These are phyloP conservation scores for Phania funesta DNA, from an alignment of 2,888 invertebrate genomes.

Conservation along the genomic window DNA sequence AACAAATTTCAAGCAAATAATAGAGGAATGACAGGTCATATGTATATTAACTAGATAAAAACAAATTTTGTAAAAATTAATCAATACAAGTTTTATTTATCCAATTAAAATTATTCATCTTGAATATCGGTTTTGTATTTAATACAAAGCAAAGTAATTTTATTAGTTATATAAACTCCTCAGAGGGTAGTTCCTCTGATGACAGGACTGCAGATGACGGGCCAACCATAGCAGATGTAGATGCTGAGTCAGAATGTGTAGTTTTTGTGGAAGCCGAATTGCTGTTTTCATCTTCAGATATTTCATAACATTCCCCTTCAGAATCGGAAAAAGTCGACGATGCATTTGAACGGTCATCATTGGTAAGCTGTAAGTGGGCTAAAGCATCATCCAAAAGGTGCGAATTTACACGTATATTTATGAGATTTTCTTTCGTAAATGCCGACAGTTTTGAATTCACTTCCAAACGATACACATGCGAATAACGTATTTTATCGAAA, in stretches of 20 bases:
- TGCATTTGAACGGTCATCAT: background rate
- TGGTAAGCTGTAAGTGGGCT: background rate
- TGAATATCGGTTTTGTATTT: no score
- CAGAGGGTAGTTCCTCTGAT: no score
- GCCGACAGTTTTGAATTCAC: background rate
- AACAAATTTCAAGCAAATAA: no score
- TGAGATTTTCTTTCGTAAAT: constrained; percentile 33
- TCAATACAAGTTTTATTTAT: no score
- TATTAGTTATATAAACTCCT: background rate
- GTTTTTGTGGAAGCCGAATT: background rate
- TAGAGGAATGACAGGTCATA: no score
- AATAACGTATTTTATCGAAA: constrained; percentile 29
- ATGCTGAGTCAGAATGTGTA: no score
- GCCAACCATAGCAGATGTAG: no score
- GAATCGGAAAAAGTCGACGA: background rate
- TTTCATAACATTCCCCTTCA: background rate
- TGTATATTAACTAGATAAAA: no score
- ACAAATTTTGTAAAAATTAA: no score
- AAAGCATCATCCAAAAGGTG: constrained; percentile 31
- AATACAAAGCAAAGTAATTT: background rate
- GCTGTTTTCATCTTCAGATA: constrained; percentile 8
- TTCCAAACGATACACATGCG: background rate
- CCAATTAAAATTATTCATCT: no score
- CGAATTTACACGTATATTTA: constrained; percentile 23
- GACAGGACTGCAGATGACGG: background rate